Conservation (phyloP, 2,797 vertebrate genomes). For the Clangula hyemalis region DNA sequence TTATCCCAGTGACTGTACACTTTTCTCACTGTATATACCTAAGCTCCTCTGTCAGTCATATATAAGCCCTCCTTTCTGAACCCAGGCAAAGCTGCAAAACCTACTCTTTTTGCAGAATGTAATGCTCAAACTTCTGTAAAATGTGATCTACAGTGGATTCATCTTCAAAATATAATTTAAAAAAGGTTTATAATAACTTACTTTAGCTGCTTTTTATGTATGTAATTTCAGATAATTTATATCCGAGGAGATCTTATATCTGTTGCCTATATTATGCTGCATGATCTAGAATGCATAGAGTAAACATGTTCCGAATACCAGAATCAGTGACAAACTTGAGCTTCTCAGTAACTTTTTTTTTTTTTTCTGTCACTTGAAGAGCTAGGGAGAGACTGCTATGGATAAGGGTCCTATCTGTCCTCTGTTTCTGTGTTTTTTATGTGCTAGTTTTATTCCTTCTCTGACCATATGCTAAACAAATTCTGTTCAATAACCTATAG, state of each 20-base stretch:
- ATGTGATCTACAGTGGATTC: not conserved
- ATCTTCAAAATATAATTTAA: not conserved
- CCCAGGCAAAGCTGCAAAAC: not conserved
- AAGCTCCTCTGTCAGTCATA: not conserved
- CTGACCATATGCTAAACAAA: not conserved
- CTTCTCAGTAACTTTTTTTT: not conserved
- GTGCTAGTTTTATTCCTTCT: not conserved
- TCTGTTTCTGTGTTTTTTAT: not conserved
- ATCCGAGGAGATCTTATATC: not conserved
- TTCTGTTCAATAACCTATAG: not conserved
- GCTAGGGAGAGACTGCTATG: fast-evolving
- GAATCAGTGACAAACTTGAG: not conserved
- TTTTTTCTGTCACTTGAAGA: not conserved
- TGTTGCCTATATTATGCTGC: not conserved
- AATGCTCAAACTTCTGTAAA: not conserved
- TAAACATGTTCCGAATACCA: not conserved
- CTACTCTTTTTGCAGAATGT: not conserved
- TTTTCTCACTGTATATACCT: not conserved
- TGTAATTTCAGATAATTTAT: too few relatives aligned
- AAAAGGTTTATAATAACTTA: not conserved
- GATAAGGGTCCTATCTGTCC: not conserved
- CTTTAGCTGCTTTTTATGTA: not conserved
- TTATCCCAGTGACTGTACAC: not conserved
- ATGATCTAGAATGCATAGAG: not conserved
- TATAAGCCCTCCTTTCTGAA: not conserved